Evolutionary conservation across 2,113 vertebrate genomes (phyloP).

Genomic region (Barnardius zonarius): DNA sequence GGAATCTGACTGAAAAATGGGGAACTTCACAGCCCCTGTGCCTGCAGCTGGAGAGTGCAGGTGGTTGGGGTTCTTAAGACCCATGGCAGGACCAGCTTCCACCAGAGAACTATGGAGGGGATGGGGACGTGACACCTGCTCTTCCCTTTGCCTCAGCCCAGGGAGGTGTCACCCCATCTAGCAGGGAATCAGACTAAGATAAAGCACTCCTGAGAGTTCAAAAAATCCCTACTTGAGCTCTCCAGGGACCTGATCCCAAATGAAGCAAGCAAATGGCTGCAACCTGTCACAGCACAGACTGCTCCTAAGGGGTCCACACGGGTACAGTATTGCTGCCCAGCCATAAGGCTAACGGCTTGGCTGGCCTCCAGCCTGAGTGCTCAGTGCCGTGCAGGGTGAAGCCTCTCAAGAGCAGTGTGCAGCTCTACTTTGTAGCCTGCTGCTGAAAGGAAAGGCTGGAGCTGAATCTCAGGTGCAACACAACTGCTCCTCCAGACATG

Average conservation of each 20-base stretch:
- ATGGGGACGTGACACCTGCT: neutral
- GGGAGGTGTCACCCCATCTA: neutral
- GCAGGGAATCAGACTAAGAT: neutral
- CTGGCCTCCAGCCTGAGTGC: neutral
- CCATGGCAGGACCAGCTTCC: neutral
- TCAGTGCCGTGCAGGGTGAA: rapidly evolving
- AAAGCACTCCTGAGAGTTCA: neutral
- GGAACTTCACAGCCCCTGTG: neutral
- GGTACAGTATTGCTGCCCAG: neutral
- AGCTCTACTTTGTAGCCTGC: neutral
- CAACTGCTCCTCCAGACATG: neutral
- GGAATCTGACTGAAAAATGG: neutral
- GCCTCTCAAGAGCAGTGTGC: neutral
- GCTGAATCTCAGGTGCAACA: neutral
- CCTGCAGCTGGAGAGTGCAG: neutral
- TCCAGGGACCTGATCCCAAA: neutral
- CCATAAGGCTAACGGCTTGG: neutral
- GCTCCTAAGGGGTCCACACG: neutral
- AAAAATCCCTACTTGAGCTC: neutral
- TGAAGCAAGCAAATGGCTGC: neutral
- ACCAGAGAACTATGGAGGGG: neutral
- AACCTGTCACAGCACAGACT: neutral
- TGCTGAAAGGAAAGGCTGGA: neutral
- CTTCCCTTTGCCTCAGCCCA: neutral
- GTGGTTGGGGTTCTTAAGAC: neutral